Conservation (phyloP, 2,888 invertebrate genomes). For the Fragum fragum region DNA sequence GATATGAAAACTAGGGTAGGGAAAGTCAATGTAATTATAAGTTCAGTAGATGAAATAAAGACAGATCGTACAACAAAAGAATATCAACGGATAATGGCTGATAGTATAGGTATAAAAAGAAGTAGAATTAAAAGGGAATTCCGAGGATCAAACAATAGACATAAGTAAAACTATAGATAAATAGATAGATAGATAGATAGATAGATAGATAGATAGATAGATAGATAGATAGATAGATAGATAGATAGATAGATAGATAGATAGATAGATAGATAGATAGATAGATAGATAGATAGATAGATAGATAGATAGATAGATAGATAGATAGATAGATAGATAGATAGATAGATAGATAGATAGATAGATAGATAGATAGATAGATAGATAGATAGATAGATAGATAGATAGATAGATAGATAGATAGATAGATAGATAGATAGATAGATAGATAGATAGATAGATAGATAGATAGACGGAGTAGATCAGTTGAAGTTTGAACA, state of each 20-base stretch:
- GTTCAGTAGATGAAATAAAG: too few relatives aligned
- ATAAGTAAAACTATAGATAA: too few relatives aligned
- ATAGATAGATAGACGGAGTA: too few relatives aligned
- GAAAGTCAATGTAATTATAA: too few relatives aligned
- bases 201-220: not conserved
- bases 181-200: too few relatives aligned
- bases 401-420: slow-evolving; percentile 5
- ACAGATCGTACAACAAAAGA: too few relatives aligned
- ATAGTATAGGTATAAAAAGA: too few relatives aligned
- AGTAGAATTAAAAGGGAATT: too few relatives aligned
- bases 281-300: slow-evolving; percentile 5
- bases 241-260: slow-evolving; percentile 11
- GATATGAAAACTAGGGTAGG: too few relatives aligned
- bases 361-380: slow-evolving; percentile 11
- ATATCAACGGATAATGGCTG: too few relatives aligned
- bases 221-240: slow-evolving; percentile 11
- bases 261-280: slow-evolving; percentile 11
- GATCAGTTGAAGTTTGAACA: too few relatives aligned
- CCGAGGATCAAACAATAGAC: too few relatives aligned
- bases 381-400: slow-evolving; percentile 11
- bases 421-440: slow-evolving; percentile 2
- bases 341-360: slow-evolving; percentile 5
- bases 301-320: slow-evolving; percentile 1
- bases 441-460: not conserved
- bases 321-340: slow-evolving; percentile 6